phyloP scores from a whole-genome alignment of 92 coral and sea anemone species.

The Palythoa heliodiscus region DNA sequence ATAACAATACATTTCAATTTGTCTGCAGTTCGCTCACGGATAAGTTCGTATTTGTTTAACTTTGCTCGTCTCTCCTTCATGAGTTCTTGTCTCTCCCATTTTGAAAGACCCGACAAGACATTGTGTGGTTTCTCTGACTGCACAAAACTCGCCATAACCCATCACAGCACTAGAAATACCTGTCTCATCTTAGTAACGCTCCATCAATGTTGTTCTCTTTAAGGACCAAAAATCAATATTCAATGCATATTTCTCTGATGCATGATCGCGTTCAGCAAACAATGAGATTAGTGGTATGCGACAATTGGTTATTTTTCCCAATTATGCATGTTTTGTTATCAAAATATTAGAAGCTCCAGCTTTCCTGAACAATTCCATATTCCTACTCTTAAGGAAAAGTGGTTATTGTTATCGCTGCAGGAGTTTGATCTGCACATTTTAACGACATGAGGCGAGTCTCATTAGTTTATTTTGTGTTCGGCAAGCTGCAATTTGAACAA shows the following conservation, averaged over 20 bases:
- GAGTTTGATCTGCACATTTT: not conserved
- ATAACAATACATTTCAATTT: slow-evolving; percentile 86
- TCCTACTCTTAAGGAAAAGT: not conserved
- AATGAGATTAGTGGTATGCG: slow-evolving; percentile 19
- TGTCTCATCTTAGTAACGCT: not conserved
- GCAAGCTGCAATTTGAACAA: too few relatives aligned
- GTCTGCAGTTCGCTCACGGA: slow-evolving; percentile 85
- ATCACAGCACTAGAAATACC: not conserved
- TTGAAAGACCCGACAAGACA: slow-evolving; percentile 59
- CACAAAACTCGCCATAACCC: slow-evolving; percentile 48
- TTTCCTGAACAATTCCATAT: not conserved
- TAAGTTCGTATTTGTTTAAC: slow-evolving; percentile 66
- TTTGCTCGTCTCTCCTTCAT: slow-evolving; percentile 67
- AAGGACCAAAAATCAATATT: not conserved
- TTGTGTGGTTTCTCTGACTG: not conserved
- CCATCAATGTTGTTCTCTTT: not conserved
- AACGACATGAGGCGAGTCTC: not conserved
- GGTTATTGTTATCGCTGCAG: not conserved
- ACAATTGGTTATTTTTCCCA: slow-evolving; percentile 23
- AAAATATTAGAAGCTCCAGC: not conserved
- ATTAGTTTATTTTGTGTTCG: too few relatives aligned
- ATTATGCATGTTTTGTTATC: slow-evolving; percentile 16
- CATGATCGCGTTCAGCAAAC: slow-evolving; percentile 39
- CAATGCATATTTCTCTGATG: not conserved
- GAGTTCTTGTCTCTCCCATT: slow-evolving; percentile 81